Conservation (phyloP, 2,113 vertebrate species). For the Podiceps cristatus region DNA sequence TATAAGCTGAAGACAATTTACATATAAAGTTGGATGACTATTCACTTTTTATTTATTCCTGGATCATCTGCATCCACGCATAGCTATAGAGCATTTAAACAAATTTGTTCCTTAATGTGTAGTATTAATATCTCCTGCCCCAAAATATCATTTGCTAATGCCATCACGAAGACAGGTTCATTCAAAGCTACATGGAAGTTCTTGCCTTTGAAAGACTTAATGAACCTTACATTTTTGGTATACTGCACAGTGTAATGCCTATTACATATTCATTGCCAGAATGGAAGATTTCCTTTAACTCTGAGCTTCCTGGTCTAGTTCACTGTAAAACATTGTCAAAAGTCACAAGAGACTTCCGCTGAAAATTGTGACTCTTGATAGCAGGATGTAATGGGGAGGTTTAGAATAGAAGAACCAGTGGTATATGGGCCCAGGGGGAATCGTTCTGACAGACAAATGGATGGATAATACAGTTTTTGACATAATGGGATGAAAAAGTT, state of each 20-base stretch:
- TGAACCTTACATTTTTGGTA: conserved; percentile 87
- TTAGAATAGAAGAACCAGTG: conserved; percentile 79
- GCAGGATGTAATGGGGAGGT: conserved; percentile 79
- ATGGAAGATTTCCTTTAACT: conserved; percentile 85
- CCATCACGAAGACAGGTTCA: conserved; percentile 80
- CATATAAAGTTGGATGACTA: conserved; percentile 80
- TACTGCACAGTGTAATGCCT: conserved; percentile 83
- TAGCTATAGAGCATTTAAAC: conserved; percentile 81
- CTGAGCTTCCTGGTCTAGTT: conserved; percentile 82
- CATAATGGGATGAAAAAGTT: conserved; percentile 87
- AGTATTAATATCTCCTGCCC: conserved; percentile 82
- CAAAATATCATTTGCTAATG: conserved; percentile 83
- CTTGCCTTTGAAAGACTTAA: conserved; percentile 84
- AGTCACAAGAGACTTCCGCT: conserved; percentile 81
- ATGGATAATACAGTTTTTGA: conserved; percentile 85
- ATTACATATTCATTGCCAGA: conserved; percentile 86
- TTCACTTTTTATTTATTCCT: conserved; percentile 83
- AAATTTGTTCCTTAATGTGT: conserved; percentile 83
- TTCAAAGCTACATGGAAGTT: conserved; percentile 81
- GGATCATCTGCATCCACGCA: conserved; percentile 75
- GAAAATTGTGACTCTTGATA: conserved; percentile 86
- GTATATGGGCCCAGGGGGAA: conserved; percentile 80
- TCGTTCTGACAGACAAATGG: conserved; percentile 86
- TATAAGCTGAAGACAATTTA: conserved; percentile 82
- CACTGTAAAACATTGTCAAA: conserved; percentile 86